Base-by-base conservation (phyloP, 2,797 vertebrate species). In the Rhyacichthys aspro region DNA sequence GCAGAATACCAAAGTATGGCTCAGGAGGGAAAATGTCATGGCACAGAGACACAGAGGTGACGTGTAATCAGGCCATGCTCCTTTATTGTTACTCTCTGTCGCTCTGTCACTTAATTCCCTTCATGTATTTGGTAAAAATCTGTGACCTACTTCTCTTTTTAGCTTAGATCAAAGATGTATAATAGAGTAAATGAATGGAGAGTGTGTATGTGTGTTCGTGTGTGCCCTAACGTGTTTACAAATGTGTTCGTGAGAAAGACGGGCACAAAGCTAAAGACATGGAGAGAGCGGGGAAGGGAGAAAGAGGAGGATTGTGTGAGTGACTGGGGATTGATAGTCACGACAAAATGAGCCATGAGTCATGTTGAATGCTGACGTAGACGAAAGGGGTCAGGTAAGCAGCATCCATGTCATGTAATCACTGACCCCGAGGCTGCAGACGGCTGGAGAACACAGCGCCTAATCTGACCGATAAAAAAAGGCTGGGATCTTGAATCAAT, bases 261-360 rank as follows among this genome's bases (percentile, higher is more conserved):
- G 5, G 43, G 58, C 43, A 59, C 46, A 43, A 9, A 19, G 4
- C 42, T 39, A 44, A 38, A 55, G 32, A 34, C 59, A 59, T 46
- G 43, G 14, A 58, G 42, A 65, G 56, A 43, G 19, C 53, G 5
- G 44, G 48, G 32, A 39, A 54, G 18, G 36, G 62, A 57, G 56
- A 36, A 17, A 59, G 39, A 68, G 54, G 52, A 55, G 61, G 59
- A 33, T 62, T 37, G n/a, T 14, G 33, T 52, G 18, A 55, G 60
- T 54, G 60, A 33, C 9, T 46, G 67, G 19, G 65, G 60, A 65
- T 28, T 18, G 48, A 66, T 9, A 48, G 79, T 81, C 75, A 84
- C 46, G 67, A 82, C 78, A 46, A 60, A 75, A 59, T 36, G 68
- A 73, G 57, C 53, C 46, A 72, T 87, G 86, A 88, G 72, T 87